These are phyloP conservation scores for Drosophila rubida DNA, from an alignment of 2,888 invertebrate genomes.

Conservation along the genomic window DNA sequence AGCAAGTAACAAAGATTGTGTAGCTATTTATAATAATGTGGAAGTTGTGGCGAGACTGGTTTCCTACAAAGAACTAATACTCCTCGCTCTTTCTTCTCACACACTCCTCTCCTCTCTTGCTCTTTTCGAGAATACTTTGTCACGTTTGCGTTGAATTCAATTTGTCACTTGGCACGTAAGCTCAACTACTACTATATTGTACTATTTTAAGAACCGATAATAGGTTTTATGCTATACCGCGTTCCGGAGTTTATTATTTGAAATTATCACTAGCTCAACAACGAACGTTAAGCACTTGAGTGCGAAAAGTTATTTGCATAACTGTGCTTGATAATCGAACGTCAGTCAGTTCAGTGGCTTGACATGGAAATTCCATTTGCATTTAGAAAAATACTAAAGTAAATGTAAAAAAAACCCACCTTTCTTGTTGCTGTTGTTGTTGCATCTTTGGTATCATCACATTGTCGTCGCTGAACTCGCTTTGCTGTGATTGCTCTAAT, in stretches of 20 bases:
- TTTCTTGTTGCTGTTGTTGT: conserved; percentile 29
- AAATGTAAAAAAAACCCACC: conserved; percentile 41
- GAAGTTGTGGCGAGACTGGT: background rate
- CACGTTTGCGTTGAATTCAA: conserved; percentile 41
- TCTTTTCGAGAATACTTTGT: background rate
- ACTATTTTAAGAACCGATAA: conserved; percentile 35
- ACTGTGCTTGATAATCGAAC: background rate
- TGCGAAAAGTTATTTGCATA: conserved; percentile 10
- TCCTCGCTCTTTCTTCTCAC: background rate
- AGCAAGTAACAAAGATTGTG: conserved; percentile 5
- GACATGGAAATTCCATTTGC: conserved; percentile 30
- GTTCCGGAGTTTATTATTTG: conserved; percentile 23
- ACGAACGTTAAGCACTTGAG: background rate
- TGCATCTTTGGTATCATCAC: conserved; percentile 31
- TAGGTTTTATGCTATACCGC: conserved; percentile 26
- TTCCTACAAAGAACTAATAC: conserved; percentile 3
- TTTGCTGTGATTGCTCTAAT: conserved; percentile 37
- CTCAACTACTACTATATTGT: background rate
- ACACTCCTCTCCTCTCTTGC: background rate
- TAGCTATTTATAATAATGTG: background rate
- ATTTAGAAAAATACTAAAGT: conserved; percentile 7
- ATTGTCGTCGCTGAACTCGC: conserved; percentile 15
- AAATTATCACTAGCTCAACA: conserved; percentile 20
- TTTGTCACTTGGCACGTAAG: conserved; percentile 34
- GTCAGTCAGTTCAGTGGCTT: background rate